A percentile compares a stretch with the other conserved stretches of the same genome.
These are phyloP conservation scores for Bolborhynchus lineola DNA, from an alignment of 2,113 vertebrate species.

Conservation along the genomic window DNA sequence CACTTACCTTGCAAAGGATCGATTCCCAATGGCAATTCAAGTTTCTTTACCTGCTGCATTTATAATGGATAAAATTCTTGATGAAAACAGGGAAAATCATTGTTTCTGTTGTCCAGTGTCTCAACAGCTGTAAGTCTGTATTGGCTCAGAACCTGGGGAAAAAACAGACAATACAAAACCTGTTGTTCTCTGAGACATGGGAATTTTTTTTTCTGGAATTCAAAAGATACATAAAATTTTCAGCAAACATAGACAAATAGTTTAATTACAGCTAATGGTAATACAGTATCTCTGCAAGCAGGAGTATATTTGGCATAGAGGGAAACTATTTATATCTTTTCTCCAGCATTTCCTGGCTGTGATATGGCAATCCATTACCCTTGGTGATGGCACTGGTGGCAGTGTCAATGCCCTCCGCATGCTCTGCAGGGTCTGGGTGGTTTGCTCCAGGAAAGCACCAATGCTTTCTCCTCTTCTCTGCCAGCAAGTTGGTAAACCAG, in stretches of 20 bases:
- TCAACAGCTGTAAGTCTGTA: neutral
- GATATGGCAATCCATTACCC: neutral
- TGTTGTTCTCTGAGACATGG: fast-evolving
- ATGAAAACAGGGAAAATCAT: neutral
- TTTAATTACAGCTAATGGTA: neutral
- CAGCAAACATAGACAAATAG: neutral
- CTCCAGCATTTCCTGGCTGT: neutral
- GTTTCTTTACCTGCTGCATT: neutral
- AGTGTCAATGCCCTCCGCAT: fast-evolving
- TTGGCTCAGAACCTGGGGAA: neutral
- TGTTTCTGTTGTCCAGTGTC: neutral
- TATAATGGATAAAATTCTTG: neutral
- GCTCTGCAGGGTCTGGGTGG: neutral
- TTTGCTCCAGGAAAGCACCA: neutral
- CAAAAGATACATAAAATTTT: neutral
- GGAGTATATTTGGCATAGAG: neutral
- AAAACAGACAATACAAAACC: neutral
- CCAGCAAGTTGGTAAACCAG: neutral
- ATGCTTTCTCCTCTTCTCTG: neutral
- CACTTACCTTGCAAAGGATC: neutral
- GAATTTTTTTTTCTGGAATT: neutral
- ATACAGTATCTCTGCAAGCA: neutral
- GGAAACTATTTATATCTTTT: neutral
- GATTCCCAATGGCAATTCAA: neutral
- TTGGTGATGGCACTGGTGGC: neutral